Evolutionary conservation across 2,797 vertebrate species (phyloP), one percentile per base, ranked within the genome.

Genomic region (Poecile montanus): DNA sequence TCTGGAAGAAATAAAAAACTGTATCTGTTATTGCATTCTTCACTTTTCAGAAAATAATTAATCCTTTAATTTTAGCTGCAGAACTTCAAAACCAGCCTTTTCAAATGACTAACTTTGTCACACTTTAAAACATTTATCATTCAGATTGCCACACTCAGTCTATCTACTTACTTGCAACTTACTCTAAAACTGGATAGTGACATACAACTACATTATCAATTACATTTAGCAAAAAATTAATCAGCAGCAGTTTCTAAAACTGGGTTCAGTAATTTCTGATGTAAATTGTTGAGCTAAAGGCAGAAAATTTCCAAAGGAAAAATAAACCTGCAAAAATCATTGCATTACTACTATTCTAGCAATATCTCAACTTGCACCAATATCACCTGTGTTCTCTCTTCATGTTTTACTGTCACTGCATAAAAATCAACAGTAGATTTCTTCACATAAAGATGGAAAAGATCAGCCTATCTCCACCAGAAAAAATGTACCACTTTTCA

Each of bases 1-100:
- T 99, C 99, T 99, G 97, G 9, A 92, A 97, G 76, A 78, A 80
- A 97, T 82, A 95, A 78, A 95, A 96, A 67, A 42, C 5, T 54
- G 0, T 30, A 40, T 42, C 30, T 34, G 75, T 88, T 67, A 92
- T 3, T 22, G 8, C 22, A 73, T 12, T 96, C 56, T 75, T 76
- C 53, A 78, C 92, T 36, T n/a, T 90, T 91, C 83, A 94, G 18
- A 62, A 97, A 89, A 88, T 7, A 85, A 50, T n/a, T 68, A 8
- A 25, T 58, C 86, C 34, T 21, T 54, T 22, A 6, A 54, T 65
- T 92, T 80, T 57, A 60, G 58, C 40, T 72, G 17, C 4, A 1
- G 34, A 93, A 54, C 15, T 91, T 71, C 34, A 80, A 51, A 73
- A 71, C 21, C 2, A 88, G 13, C 7, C 10, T 67, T 74, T 75